Evolutionary conservation across 2,797 vertebrate genomes (phyloP), one percentile per base, ranked within the genome.

Genomic region (Protonibea diacanthus): DNA sequence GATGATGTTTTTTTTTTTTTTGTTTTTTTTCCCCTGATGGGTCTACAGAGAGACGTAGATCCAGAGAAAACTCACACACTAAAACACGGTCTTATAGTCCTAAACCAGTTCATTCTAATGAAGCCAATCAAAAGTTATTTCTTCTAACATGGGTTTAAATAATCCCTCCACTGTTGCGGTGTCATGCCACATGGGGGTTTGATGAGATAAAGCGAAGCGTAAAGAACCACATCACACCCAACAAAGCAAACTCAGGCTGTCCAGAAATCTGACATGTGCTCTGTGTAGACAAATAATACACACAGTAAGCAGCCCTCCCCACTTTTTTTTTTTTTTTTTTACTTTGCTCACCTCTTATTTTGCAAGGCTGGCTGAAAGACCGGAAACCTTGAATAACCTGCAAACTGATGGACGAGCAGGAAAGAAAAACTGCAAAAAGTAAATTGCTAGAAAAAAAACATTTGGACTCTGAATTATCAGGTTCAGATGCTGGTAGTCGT

Each of bases 351-450:
- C 29, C 63, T 83, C 86, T 86, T 52, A 61, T 71, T 83, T 80
- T 84, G 77, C 77, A 85, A 86, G 83, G 70, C 62, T 83, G 62
- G 60, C 80, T 65, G 18, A 81, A 88, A 82, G 40, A 73, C 55
- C 18, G 8, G 17, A 29, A 73, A 86, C 69, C 66, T 68, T 81
- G 59, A 82, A 84, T 47, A 81, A 80, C 65, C 67, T 68, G 23
- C 55, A 84, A 79, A 82, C 57, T 74, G 73, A 78, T 56, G 25
- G 62, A 49, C 7, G 15, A 72, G 70, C 51, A 64, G 42, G 23
- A 45, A 71, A 76, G 18, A 58, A 68, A 76, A 44, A 66, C 40
- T 74, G 64, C 65, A 80, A 55, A 45, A 53, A 71, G 38, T 40
- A 56, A 70, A 64, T 18, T 47, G 33, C 33, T 59, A 29, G n/a